Conservation (phyloP, 2,113 vertebrate species). For the Thinocorus orbignyianus region DNA sequence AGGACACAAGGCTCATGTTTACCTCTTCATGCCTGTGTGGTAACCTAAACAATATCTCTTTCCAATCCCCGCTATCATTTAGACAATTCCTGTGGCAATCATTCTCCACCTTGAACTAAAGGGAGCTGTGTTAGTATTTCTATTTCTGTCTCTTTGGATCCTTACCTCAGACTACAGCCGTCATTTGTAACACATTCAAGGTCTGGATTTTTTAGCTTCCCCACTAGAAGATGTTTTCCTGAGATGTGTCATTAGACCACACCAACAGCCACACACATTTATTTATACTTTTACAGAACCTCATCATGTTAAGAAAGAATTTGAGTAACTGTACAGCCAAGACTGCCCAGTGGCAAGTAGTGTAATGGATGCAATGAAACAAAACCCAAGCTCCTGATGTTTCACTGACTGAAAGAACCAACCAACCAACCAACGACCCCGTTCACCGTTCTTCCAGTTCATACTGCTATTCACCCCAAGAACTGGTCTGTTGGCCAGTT, state of each 20-base stretch:
- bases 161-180: not conserved
- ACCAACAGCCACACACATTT: not conserved
- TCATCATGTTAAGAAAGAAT: not conserved
- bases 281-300: not conserved
- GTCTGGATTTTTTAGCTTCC: not conserved
- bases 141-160: fast-evolving
- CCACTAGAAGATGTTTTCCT: not conserved
- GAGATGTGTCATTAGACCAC: not conserved
- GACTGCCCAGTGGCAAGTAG: not conserved
- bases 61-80: not conserved
- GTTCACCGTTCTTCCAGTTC: not conserved
- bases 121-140: not conserved
- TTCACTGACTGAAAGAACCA: not conserved
- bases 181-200: not conserved
- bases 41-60: not conserved
- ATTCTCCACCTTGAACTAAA: not conserved
- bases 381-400: not conserved
- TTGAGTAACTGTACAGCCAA: not conserved
- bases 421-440: no score
- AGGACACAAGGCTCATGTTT: not conserved
- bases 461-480: not conserved
- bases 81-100: not conserved
- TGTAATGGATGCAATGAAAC: not conserved
- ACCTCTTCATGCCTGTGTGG: not conserved
- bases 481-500: not conserved